Evolutionary conservation across 2,888 invertebrate species (phyloP), one percentile per base, ranked within the genome.

Genomic region (Hyposoter dolosus): DNA sequence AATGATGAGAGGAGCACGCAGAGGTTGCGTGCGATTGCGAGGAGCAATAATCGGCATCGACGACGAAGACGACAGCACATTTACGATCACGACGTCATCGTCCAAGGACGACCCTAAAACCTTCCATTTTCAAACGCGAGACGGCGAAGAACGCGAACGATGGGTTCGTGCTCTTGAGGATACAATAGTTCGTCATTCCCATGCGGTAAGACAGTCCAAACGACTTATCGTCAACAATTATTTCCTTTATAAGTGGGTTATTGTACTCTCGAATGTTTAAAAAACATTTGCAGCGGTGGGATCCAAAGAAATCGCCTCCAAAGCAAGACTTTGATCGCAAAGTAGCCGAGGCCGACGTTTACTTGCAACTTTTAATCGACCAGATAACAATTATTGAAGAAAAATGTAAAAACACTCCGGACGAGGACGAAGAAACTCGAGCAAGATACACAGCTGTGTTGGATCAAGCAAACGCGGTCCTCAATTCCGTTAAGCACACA

Each of bases 11-110:
- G 99, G 99, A 17, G 98, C 99, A 50, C 96, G 99, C 85, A 96
- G 99, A 88, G 99, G 99, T 77, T 99, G 99, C 95, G 99, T 99
- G 47, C 96, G 99, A n/a, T 95, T 99, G 65, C 97, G 98, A 94
- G 99, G 99, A 72, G 99, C 99, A 0, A 97, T 99, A 65, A 98
- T 99, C 92, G 99, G 99, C 71, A 99, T 99, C 90, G 99, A 99
- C 93, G 99, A 99, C 94, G 99, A 99, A 94, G 99, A 99, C 94
- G 99, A 99, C 94, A 98, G 99, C 93, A 99, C 99, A 6, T 99
- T 99, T 95, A 99, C 99, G 72, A 98, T 99, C 92, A 99, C 99
- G 6, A 94, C 94, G 12, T 93, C 94, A 3, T 94, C 94, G 17
- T 92, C 91, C 65, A 94, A 94, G 82, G 99, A 99, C 74, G 99